Conservation (phyloP, 2,888 invertebrate species). For the Archaeoteleia sp. region DNA sequence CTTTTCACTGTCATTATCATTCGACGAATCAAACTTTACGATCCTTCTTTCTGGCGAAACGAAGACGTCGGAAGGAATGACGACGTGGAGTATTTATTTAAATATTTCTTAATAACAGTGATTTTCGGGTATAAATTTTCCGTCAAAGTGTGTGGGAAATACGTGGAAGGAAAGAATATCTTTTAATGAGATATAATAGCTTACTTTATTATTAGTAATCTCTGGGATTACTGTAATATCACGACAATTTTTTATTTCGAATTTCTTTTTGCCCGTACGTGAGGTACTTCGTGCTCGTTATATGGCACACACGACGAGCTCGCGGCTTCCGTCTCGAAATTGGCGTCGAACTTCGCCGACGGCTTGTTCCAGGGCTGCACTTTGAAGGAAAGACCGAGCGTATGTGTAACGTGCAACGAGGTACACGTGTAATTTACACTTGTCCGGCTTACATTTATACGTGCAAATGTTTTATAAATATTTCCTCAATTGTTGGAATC, state of each 20-base stretch:
- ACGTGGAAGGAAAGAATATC: slow-evolving; percentile 19
- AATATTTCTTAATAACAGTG: slow-evolving; percentile 10
- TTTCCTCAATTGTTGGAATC: too few species aligned
- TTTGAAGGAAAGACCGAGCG: slow-evolving; percentile 35
- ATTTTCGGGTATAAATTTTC: slow-evolving; percentile 16
- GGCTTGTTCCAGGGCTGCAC: slow-evolving; percentile 29
- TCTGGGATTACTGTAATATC: slow-evolving; percentile 13
- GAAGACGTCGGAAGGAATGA: slow-evolving; percentile 6
- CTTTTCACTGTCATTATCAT: too few species aligned
- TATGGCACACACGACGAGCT: slow-evolving; percentile 25
- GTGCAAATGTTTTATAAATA: too few species aligned
- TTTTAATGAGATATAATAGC: slow-evolving; percentile 24
- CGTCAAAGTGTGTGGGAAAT: neutral
- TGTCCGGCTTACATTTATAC: neutral
- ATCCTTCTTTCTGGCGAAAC: neutral
- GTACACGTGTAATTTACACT: slow-evolving; percentile 42
- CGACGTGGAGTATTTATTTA: slow-evolving; percentile 16
- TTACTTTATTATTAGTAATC: slow-evolving; percentile 19
- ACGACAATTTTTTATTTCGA: slow-evolving; percentile 21
- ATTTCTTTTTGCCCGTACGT: slow-evolving; percentile 16
- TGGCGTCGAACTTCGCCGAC: slow-evolving; percentile 38
- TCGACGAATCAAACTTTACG: too few species aligned
- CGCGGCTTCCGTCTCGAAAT: slow-evolving; percentile 44
- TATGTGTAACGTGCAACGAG: slow-evolving; percentile 23
- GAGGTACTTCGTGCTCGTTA: slow-evolving; percentile 32